Evolutionary conservation across 2,113 vertebrate species (phyloP).

Genomic region (Cynoglossus semilaevis): DNA sequence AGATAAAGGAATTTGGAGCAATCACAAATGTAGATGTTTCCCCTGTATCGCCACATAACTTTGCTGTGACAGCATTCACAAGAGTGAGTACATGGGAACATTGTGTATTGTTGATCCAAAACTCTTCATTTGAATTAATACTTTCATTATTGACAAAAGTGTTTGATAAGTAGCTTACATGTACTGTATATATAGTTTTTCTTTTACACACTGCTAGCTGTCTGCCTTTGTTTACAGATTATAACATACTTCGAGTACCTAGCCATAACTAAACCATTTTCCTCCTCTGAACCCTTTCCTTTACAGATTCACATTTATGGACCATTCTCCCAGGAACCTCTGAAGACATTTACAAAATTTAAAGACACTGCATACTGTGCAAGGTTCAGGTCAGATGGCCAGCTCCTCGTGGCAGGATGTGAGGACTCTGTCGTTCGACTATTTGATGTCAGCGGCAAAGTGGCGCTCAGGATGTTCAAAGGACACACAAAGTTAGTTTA

Average conservation of each 20-base stretch:
- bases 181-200: background rate
- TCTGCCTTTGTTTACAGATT: background rate
- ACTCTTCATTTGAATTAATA: too few species aligned
- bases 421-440: slow-evolving; percentile 85
- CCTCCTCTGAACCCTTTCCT: slow-evolving; percentile 1
- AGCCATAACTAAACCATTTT: background rate
- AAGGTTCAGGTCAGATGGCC: slow-evolving; percentile 87
- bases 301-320: slow-evolving; percentile 91
- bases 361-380: slow-evolving; percentile 88
- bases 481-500: slow-evolving; percentile 85
- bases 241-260: too few species aligned
- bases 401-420: slow-evolving; percentile 87
- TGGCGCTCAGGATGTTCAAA: slow-evolving; percentile 85
- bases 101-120: too few species aligned
- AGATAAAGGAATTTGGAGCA: slow-evolving; percentile 96
- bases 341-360: slow-evolving; percentile 90
- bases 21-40: slow-evolving; percentile 90
- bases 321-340: slow-evolving; percentile 88
- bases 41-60: slow-evolving; percentile 84
- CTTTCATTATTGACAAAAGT: too few species aligned
- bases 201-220: background rate
- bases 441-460: slow-evolving; percentile 85
- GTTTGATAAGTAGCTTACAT: slow-evolving; percentile 69
- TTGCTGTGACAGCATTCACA: slow-evolving; percentile 93
- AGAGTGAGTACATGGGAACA: slow-evolving; percentile 61